A percentile compares a stretch with the other conserved stretches of the same genome.
Conservation (phyloP, 2,113 vertebrate genomes). For the Neofelis nebulosa region DNA sequence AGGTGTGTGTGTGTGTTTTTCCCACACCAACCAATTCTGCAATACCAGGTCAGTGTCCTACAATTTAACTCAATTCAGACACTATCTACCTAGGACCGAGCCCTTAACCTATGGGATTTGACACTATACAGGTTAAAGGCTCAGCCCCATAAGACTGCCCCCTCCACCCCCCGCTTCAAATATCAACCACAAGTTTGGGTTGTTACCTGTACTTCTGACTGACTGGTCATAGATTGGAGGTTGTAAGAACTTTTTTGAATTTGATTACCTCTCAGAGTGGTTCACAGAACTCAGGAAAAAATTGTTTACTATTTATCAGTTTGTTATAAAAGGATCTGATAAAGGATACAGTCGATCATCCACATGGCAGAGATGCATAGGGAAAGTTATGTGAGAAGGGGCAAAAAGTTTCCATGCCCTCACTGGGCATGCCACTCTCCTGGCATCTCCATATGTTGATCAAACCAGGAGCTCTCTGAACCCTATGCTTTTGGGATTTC, state of each 20-base stretch:
- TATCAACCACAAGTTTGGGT: background rate
- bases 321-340: background rate
- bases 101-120: background rate
- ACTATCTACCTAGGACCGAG: background rate
- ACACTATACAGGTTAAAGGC: background rate
- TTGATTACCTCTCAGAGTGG: background rate
- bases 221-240: background rate
- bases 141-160: background rate
- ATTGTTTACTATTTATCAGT: background rate
- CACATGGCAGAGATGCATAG: background rate
- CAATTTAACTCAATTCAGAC: background rate
- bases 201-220: background rate
- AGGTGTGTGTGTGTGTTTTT: background rate
- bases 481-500: background rate
- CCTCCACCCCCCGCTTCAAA: background rate
- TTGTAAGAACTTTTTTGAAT: background rate
- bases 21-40: background rate
- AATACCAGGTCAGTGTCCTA: background rate
- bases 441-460: background rate
- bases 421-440: background rate
- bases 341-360: background rate
- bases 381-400: background rate
- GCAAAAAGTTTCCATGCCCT: background rate
- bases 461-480: background rate
- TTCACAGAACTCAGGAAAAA: background rate